Base-by-base conservation (phyloP, 2,888 invertebrate species). In the Nesidiocoris tenuis region DNA sequence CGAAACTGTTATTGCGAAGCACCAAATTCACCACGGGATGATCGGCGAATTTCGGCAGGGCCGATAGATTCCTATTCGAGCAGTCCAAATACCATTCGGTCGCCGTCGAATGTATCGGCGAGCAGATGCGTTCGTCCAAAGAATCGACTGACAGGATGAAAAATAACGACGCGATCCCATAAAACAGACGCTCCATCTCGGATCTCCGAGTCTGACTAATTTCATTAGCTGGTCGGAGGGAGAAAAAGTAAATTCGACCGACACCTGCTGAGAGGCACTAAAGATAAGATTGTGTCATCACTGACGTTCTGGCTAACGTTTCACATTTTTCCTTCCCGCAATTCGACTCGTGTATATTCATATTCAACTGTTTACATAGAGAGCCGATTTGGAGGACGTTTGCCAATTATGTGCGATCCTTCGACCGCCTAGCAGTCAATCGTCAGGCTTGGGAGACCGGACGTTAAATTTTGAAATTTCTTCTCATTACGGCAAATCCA, bases 1-100 rank as follows among this genome's bases (percentile, higher is more conserved):
- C 61, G 23, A 78, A 61, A 9, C 63, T 59, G 64, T 68, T 71
- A 25, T 78, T 55, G 16, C 70, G 16, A n/a, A 76, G 57, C 3
- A 61, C 61, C 23, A 77, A 64, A 55, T 68, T 55, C 2, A 39
- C 68, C 12, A 77, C 66, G 7, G 61, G 67, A 9, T 22, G 22
- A 59, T 61, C 57, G 1, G 3, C 19, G 25, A 22, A 64, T 39
- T 74, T 64, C 1, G 74, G 65, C 17, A 74, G 9, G 12, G 3
- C 18, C 7, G 24, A 21, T n/a, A 55, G 22, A 55, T 55, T 21
- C 22, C 7, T 17, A 23, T 61, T 21, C 5, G 61, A 17, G 16
- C 75, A 75, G 21, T 75, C 24, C 21, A 61, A 39, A 16, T 56
- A 12, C 64, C 63, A 74, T 9, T 21, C 17, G 2, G 56, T 23